phyloP scores from a whole-genome alignment of 1,140 invertebrate species.

The Forficula auricularia region DNA sequence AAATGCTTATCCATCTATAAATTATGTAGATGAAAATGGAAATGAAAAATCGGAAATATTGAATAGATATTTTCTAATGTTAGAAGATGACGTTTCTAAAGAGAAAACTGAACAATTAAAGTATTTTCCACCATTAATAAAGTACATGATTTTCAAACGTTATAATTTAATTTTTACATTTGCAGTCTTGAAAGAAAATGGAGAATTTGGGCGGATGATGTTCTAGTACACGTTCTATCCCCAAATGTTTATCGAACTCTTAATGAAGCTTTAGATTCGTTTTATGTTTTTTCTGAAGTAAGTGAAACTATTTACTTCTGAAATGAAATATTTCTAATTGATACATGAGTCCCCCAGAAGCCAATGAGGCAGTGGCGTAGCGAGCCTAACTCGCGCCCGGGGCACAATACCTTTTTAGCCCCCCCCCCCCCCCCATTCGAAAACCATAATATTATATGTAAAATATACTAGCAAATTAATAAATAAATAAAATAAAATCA shows the following conservation, averaged over 20 bases:
- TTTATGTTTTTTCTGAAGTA: slow-evolving; percentile 75
- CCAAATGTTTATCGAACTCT: slow-evolving; percentile 89
- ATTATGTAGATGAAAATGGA: slow-evolving; percentile 46
- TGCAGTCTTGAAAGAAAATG: slow-evolving; percentile 78
- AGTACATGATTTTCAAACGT: too few species aligned
- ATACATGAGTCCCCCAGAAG: background rate
- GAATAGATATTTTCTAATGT: slow-evolving; percentile 94
- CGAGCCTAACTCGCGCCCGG: too few species aligned
- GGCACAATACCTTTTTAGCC: too few species aligned
- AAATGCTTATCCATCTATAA: slow-evolving; percentile 60
- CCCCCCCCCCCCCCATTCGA: too few species aligned
- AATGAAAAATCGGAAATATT: slow-evolving; percentile 57
- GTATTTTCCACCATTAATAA: too few species aligned
- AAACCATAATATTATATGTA: too few species aligned
- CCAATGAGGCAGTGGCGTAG: background rate
- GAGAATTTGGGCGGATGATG: slow-evolving; percentile 84
- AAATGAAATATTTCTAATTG: slow-evolving; percentile 6
- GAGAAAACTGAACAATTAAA: slow-evolving; percentile 30
- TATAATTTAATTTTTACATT: slow-evolving; percentile 6
- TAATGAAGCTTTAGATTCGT: slow-evolving; percentile 70
- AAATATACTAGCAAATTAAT: too few species aligned
- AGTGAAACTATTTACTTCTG: slow-evolving; percentile 11
- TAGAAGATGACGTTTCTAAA: slow-evolving; percentile 36
- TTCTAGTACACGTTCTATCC: slow-evolving; percentile 80
- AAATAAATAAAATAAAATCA: too few species aligned